Evolutionary conservation across 2,797 vertebrate genomes (phyloP).

Genomic region (Lutjanus argentimaculatus): DNA sequence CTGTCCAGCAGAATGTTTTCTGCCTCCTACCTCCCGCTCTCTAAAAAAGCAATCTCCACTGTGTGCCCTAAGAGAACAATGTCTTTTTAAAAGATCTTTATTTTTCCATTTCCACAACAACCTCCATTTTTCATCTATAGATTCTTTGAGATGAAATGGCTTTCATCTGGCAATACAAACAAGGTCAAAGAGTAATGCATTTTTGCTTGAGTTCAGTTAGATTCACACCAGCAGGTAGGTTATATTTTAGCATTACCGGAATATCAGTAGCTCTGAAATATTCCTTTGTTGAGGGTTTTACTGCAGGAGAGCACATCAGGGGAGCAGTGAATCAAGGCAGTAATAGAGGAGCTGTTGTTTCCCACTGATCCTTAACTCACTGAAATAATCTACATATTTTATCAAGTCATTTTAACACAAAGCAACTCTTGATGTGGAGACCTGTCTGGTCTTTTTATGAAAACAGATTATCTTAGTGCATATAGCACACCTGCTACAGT

Average conservation of each 20-base stretch:
- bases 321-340: conserved; percentile 30
- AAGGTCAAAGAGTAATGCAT: conserved; percentile 71
- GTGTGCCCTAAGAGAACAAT: conserved; percentile 40
- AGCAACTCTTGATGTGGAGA: conserved; percentile 73
- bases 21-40: background rate
- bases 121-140: conserved; percentile 60
- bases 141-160: conserved; percentile 63
- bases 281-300: conserved; percentile 25
- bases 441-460: conserved; percentile 79
- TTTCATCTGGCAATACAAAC: conserved; percentile 70
- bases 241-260: conserved; percentile 42
- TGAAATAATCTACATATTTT: conserved; percentile 77
- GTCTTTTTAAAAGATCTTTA: conserved; percentile 61
- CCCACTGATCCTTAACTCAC: conserved; percentile 56
- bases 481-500: conserved; percentile 76
- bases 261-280: conserved; percentile 44
- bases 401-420: conserved; percentile 73
- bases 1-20: conserved; percentile 3
- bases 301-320: background rate
- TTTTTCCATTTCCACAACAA: conserved; percentile 64
- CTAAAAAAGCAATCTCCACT: conserved; percentile 31
- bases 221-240: conserved; percentile 34
- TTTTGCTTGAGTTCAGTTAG: conserved; percentile 38
- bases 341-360: conserved; percentile 48
- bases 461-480: conserved; percentile 77